Percentiles rank a stretch among this genome's conserved stretches.
Evolutionary conservation across 1,140 invertebrate genomes (phyloP).

Genomic region (Orius laevigatus): DNA sequence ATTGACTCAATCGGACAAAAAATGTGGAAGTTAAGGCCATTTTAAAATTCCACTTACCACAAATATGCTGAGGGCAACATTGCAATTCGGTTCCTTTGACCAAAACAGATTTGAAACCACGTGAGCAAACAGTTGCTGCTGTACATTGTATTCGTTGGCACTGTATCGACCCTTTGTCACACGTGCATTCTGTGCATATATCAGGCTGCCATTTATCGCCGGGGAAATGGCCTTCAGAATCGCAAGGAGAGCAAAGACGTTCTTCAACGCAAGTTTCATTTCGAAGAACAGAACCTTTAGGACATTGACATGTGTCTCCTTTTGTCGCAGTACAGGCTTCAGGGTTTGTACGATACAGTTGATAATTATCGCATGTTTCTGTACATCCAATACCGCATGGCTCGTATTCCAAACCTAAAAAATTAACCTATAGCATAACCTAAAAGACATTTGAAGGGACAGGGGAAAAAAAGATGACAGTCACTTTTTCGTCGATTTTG

Average conservation of each 20-base stretch:
- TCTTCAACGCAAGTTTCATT: slow-evolving; percentile 41
- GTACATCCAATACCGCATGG: slow-evolving; percentile 48
- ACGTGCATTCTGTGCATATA: slow-evolving; percentile 59
- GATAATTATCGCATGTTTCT: slow-evolving; percentile 49
- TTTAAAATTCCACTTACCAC: slow-evolving; percentile 31
- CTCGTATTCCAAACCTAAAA: slow-evolving; percentile 41
- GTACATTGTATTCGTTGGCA: slow-evolving; percentile 43
- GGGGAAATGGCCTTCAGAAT: slow-evolving; percentile 40
- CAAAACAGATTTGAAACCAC: slow-evolving; percentile 32
- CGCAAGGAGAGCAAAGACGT: slow-evolving; percentile 44
- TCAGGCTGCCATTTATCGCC: slow-evolving; percentile 41
- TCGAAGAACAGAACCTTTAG: slow-evolving; percentile 40
- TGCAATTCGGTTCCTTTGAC: slow-evolving; percentile 34
- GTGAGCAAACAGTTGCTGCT: slow-evolving; percentile 38
- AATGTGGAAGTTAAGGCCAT: too few species aligned
- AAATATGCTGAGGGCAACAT: slow-evolving; percentile 52
- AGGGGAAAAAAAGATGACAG: not conserved
- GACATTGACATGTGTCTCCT: slow-evolving; percentile 72
- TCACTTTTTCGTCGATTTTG: too few species aligned
- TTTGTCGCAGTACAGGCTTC: slow-evolving; percentile 32
- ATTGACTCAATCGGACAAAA: not conserved
- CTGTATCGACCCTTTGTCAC: slow-evolving; percentile 31
- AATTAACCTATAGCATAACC: slow-evolving; percentile 9
- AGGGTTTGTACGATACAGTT: slow-evolving; percentile 28
- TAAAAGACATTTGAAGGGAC: not conserved